These are phyloP conservation scores for Climacteris rufus DNA, from an alignment of 2,113 vertebrate genomes.

Conservation along the genomic window DNA sequence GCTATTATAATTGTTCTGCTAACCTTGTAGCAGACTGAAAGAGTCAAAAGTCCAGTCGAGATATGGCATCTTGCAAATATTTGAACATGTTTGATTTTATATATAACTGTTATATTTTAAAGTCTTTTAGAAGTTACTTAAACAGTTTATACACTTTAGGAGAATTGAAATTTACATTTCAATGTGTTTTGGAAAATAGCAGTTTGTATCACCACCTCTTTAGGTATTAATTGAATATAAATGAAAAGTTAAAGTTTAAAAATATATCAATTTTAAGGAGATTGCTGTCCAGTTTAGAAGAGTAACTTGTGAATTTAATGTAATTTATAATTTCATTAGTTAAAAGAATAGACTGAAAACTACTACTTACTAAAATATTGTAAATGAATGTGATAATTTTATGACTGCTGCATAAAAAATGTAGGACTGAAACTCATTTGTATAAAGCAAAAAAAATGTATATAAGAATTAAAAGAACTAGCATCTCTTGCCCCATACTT, in stretches of 20 bases:
- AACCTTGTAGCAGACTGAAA: constrained; percentile 45
- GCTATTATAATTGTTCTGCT: constrained; percentile 64
- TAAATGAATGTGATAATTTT: not conserved
- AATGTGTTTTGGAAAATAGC: not conserved
- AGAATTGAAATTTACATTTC: not conserved
- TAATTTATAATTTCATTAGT: not conserved
- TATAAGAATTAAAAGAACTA: not conserved
- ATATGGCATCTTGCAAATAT: not conserved
- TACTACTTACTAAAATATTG: not conserved
- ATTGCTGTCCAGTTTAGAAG: not conserved
- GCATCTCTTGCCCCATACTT: not conserved
- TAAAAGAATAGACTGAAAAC: not conserved
- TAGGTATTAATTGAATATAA: not conserved
- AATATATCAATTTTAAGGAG: not conserved
- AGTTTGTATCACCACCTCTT: not conserved
- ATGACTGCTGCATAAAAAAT: not conserved
- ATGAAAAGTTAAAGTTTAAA: not conserved
- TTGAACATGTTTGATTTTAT: not conserved
- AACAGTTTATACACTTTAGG: not conserved
- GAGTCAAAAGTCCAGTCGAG: not conserved
- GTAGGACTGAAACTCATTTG: not conserved
- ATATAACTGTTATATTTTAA: not conserved
- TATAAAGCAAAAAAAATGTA: not conserved
- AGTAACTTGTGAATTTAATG: not conserved
- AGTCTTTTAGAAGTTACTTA: not conserved